These are phyloP conservation scores for Zhengitettix transpicula DNA, from an alignment of 2,888 invertebrate species.

Conservation along the genomic window DNA sequence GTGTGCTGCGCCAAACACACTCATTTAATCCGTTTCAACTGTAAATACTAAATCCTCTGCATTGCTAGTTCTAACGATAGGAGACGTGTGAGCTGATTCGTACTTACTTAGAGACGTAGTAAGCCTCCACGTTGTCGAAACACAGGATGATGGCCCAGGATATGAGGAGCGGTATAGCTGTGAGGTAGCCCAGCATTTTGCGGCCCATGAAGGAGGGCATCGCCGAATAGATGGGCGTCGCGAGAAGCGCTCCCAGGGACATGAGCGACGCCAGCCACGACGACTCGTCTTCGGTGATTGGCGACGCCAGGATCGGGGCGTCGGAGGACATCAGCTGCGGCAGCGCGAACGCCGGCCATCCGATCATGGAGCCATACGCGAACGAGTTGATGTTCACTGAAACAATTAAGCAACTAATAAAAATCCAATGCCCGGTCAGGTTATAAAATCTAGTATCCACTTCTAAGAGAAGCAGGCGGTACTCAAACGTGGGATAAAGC, in stretches of 20 bases:
- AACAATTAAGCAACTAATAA: not conserved
- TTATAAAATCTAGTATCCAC: too few relatives aligned
- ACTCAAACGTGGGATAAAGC: too few relatives aligned
- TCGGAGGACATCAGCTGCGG: slow-evolving; percentile 18
- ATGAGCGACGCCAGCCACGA: slow-evolving; percentile 18
- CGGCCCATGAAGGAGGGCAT: not conserved
- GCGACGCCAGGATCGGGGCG: slow-evolving; percentile 14
- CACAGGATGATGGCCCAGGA: not conserved
- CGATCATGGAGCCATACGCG: slow-evolving; percentile 12
- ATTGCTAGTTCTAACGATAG: too few relatives aligned
- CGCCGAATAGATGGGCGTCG: slow-evolving; percentile 10
- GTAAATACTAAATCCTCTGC: too few relatives aligned
- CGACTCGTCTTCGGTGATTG: slow-evolving; percentile 18
- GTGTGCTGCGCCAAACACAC: too few relatives aligned
- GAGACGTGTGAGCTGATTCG: too few relatives aligned
- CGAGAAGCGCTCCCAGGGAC: not conserved
- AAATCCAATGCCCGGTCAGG: too few relatives aligned
- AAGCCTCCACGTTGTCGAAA: not conserved
- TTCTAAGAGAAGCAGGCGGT: too few relatives aligned
- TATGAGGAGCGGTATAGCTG: not conserved
- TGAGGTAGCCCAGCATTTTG: not conserved
- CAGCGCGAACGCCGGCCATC: slow-evolving; percentile 22
- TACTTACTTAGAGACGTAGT: not conserved
- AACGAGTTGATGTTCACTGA: not conserved
- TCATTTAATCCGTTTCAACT: too few relatives aligned